Evolutionary conservation across 1,140 invertebrate genomes (phyloP), one percentile per base, ranked within the genome.

Genomic region (Portunus trituberculatus): DNA sequence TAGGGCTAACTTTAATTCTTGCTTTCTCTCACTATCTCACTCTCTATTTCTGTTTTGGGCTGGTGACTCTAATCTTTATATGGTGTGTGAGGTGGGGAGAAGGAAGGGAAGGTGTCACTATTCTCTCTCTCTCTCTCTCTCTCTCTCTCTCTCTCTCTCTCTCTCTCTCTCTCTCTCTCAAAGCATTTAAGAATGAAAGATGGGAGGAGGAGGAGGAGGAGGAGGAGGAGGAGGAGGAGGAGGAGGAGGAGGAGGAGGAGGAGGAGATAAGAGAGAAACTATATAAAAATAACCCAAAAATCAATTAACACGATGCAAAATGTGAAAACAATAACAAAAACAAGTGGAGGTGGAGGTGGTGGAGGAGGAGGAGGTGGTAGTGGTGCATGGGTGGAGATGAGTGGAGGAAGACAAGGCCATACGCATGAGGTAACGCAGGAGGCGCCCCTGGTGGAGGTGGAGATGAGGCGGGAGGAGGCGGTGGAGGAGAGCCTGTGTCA

Each of bases 81-180:
- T n/a, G 39, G 39, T 76, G 12, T 20, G 20, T 76, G 67, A 20
- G 4, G 67, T 0, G 67, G 16, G 67, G 67, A 25, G 59, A 20
- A 25, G 20, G 16, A 20, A n/a, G 67, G 67, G 67, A 8, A 76
- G 67, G 67, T 76, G 52, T 59, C 10, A 14, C 52, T 59, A 59
- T 59, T 14, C 20, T 76, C 67, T 76, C 67, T 76, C 67, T 76
- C 67, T 76, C 67, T 76, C 67, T 76, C 67, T 76, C 67, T 76
- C 67, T 76, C 67, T 76, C 67, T 76, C 67, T 76, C 67, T 76
- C 67, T 76, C 67, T 76, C 67, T 76, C 67, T 76, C 67, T 76
- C 67, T 76, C 67, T 76, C 67, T 59, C 67, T 76, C 67, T 76
- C 39, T 39, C 39, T 39, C 39, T 39, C 39, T 39, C 39, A 2